phyloP scores from a whole-genome alignment of 2,797 vertebrate species.

The Borostomias antarcticus region DNA sequence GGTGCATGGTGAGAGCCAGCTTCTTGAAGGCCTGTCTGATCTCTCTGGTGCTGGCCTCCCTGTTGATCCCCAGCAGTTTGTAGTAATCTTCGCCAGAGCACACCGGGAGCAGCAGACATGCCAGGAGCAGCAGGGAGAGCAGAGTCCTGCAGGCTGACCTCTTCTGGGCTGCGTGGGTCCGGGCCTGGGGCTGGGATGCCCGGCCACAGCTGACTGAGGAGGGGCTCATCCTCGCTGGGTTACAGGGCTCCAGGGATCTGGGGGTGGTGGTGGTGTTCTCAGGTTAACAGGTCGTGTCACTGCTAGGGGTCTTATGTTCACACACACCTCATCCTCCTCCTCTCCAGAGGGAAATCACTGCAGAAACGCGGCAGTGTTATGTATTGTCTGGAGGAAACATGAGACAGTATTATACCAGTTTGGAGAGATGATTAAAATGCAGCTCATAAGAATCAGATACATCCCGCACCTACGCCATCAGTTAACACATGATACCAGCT shows the following conservation, averaged over 20 bases:
- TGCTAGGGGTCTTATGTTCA: not conserved
- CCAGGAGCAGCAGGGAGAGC: constrained; percentile 42
- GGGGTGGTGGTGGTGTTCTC: not conserved
- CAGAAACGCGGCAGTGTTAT: not conserved
- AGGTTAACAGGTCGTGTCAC: not conserved
- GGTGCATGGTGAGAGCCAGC: constrained; percentile 93
- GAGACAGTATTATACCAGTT: not conserved
- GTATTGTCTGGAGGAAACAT: not conserved
- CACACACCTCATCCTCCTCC: not conserved
- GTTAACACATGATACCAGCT: too few species aligned
- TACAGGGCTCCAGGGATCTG: not conserved
- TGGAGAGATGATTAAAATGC: not conserved
- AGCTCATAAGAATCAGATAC: too few species aligned
- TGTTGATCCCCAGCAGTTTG: constrained; percentile 85
- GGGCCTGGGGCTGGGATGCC: too few species aligned
- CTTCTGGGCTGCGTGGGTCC: too few species aligned
- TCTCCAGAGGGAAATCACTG: too few species aligned
- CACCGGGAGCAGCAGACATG: constrained; percentile 67
- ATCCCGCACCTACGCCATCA: too few species aligned
- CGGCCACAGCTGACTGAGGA: not conserved
- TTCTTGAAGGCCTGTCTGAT: constrained; percentile 96
- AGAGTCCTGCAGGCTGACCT: not conserved
- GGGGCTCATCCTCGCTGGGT: not conserved
- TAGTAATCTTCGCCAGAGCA: constrained; percentile 87
- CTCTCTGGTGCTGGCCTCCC: constrained; percentile 89